phyloP scores from a whole-genome alignment of 2,888 invertebrate species.

The Oegoconia quadripuncta region DNA sequence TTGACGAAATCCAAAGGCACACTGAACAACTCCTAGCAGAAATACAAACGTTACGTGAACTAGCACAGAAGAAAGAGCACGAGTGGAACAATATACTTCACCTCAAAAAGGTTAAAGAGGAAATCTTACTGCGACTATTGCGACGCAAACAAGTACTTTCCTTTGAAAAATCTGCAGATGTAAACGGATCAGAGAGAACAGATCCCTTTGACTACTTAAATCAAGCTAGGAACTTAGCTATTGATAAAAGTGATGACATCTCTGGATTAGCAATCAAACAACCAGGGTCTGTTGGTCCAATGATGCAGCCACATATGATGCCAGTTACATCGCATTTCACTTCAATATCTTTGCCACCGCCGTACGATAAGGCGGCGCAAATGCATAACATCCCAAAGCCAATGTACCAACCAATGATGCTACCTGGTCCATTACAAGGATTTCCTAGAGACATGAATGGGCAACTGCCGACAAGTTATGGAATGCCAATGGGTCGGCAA shows the following conservation, averaged over 20 bases:
- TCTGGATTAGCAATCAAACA: constrained; percentile 66
- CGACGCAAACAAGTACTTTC: constrained; percentile 83
- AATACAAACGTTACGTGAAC: constrained; percentile 84
- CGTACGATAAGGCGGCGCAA: constrained; percentile 67
- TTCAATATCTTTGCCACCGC: constrained; percentile 63
- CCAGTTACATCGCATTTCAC: constrained; percentile 61
- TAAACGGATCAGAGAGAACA: constrained; percentile 55
- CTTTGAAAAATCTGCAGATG: constrained; percentile 61
- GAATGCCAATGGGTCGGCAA: constrained; percentile 81
- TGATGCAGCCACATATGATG: constrained; percentile 58
- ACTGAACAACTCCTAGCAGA: constrained; percentile 83
- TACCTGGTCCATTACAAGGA: constrained; percentile 59
- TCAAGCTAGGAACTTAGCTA: constrained; percentile 63
- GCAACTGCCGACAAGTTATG: constrained; percentile 74
- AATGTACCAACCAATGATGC: constrained; percentile 61
- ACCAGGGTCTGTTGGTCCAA: constrained; percentile 48
- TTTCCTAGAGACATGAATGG: constrained; percentile 77
- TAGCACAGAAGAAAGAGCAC: constrained; percentile 89
- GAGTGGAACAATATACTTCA: constrained; percentile 92
- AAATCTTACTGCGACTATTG: constrained; percentile 84
- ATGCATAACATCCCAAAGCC: constrained; percentile 65
- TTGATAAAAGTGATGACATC: constrained; percentile 72
- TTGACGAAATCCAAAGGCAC: constrained; percentile 81
- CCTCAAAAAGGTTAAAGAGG: constrained; percentile 91
- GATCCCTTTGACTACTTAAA: constrained; percentile 69